Evolutionary conservation across 1,140 invertebrate species (phyloP).

Genomic region (Calycopis cecrops): DNA sequence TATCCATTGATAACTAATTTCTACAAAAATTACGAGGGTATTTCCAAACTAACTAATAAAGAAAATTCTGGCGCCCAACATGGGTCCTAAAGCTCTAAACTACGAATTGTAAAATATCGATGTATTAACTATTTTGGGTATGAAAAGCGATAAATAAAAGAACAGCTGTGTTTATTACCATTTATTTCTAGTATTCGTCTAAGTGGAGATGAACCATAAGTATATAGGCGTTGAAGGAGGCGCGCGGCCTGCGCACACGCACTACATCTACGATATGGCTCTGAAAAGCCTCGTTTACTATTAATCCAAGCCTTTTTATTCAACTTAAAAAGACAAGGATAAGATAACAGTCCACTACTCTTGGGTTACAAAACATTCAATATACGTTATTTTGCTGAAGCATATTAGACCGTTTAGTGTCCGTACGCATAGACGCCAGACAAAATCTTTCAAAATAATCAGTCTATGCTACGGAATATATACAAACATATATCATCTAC

Average conservation of each 20-base stretch:
- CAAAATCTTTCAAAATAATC: constrained; percentile 8
- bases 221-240: constrained; percentile 55
- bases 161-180: constrained; percentile 68
- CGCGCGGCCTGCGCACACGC: constrained; percentile 51
- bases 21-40: constrained; percentile 36
- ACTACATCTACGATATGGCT: constrained; percentile 49
- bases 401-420: constrained; percentile 31
- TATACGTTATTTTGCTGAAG: constrained; percentile 35
- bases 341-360: constrained; percentile 19
- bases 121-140: constrained; percentile 35
- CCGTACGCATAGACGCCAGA: constrained; percentile 35
- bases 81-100: constrained; percentile 48
- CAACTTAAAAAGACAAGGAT: constrained; percentile 18
- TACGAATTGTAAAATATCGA: constrained; percentile 42
- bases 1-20: constrained; percentile 27
- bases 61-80: constrained; percentile 49
- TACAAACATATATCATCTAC: constrained; percentile 26
- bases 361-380: constrained; percentile 54
- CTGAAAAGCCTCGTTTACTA: constrained; percentile 25
- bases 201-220: constrained; percentile 68
- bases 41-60: constrained; percentile 38
- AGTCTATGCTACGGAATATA: constrained; percentile 29
- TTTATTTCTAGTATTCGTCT: constrained; percentile 68
- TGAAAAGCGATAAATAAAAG: constrained; percentile 70
- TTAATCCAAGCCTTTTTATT: constrained; percentile 11